Conservation (phyloP, 2,797 vertebrate species). For the Dendrocincla fuliginosa region DNA sequence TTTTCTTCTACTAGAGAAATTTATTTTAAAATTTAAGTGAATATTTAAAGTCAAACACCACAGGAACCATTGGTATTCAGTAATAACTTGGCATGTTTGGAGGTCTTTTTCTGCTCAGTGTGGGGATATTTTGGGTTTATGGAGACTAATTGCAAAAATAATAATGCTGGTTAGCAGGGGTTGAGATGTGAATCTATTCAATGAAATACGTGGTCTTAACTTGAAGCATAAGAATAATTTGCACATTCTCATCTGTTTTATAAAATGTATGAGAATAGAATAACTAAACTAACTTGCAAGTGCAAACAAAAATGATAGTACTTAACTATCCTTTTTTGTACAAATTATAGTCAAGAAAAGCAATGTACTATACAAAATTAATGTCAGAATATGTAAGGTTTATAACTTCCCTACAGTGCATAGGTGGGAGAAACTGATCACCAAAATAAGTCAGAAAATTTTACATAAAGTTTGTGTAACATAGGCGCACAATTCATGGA, state of each 20-base stretch:
- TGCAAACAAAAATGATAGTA: background rate
- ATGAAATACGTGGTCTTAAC: background rate
- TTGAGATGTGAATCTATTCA: background rate
- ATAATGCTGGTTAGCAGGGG: background rate
- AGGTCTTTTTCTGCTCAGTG: background rate
- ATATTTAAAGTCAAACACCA: background rate
- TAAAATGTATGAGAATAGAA: background rate
- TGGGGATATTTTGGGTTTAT: background rate
- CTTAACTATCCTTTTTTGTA: background rate
- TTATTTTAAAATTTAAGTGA: background rate
- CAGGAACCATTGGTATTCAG: background rate
- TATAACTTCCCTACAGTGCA: background rate
- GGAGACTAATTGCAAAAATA: background rate
- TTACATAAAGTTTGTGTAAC: background rate
- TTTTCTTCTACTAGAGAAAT: background rate
- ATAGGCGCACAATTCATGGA: background rate
- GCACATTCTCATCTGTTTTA: background rate
- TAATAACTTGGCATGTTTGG: background rate
- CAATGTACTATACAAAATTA: background rate
- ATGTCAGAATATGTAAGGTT: background rate
- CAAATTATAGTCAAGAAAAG: background rate
- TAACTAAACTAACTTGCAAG: background rate
- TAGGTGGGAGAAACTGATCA: background rate
- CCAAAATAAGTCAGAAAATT: background rate
- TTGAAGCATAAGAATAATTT: background rate